phyloP scores from a whole-genome alignment of 2,797 vertebrate species.

The Sebastiscus albofasciatus region DNA sequence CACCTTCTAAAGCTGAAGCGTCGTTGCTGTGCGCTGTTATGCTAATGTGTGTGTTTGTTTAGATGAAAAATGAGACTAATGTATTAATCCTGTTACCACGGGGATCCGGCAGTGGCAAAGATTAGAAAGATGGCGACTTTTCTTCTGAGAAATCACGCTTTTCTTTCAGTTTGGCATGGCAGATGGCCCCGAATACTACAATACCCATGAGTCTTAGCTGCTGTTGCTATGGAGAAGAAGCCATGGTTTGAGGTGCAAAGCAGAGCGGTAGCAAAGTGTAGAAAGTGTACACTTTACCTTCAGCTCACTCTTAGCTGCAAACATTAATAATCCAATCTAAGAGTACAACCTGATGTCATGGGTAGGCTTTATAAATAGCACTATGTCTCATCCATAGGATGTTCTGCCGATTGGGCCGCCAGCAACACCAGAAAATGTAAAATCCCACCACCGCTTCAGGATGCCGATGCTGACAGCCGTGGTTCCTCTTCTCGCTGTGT shows the following conservation, averaged over 20 bases:
- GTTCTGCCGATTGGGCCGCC: too few relatives aligned
- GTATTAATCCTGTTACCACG: neutral
- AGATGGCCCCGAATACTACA: neutral
- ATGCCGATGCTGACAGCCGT: too few relatives aligned
- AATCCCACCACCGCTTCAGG: too few relatives aligned
- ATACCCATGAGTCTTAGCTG: neutral
- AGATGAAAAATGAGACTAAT: conserved; percentile 2
- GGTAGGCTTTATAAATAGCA: too few relatives aligned
- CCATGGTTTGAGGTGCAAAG: neutral
- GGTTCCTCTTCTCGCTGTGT: too few relatives aligned
- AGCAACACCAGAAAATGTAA: too few relatives aligned
- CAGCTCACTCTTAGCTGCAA: neutral
- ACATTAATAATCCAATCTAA: too few relatives aligned
- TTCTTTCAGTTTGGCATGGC: neutral
- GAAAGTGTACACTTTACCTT: neutral
- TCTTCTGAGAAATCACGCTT: neutral
- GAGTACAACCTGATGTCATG: too few relatives aligned
- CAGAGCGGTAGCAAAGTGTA: neutral
- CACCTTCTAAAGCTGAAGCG: neutral
- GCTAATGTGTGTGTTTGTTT: conserved; percentile 14
- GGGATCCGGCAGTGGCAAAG: neutral
- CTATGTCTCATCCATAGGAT: too few relatives aligned
- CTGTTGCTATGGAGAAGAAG: neutral
- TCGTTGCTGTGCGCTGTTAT: neutral
- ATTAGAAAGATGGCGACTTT: neutral